Percentiles rank a stretch among this genome's conserved stretches.
phyloP scores from a whole-genome alignment of 2,797 vertebrate species.

The Taenioides sp. region DNA sequence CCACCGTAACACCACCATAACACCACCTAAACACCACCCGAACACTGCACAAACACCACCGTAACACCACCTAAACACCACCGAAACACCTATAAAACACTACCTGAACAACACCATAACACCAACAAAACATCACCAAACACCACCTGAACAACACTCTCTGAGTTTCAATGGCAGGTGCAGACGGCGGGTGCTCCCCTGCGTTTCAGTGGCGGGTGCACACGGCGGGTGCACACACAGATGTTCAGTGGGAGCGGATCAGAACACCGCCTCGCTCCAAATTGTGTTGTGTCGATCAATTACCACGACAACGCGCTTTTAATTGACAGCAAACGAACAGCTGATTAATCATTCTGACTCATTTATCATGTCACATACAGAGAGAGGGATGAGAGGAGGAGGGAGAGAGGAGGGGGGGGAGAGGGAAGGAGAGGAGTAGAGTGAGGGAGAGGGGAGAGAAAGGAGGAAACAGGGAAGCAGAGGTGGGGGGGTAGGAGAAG shows the following conservation, averaged over 20 bases:
- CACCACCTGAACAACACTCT: too few species aligned
- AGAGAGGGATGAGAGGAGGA: neutral
- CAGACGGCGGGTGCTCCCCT: too few species aligned
- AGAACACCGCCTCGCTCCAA: neutral
- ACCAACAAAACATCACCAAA: too few species aligned
- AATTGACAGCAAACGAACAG: constrained; percentile 4
- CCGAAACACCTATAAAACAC: too few species aligned
- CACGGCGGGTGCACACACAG: neutral
- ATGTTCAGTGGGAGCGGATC: constrained; percentile 7
- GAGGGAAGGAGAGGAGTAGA: neutral
- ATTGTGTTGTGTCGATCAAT: constrained; percentile 19
- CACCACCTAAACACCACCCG: too few species aligned
- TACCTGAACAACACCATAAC: too few species aligned
- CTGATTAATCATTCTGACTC: constrained; percentile 18
- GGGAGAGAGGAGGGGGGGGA: too few species aligned
- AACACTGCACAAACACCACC: too few species aligned
- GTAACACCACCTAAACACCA: too few species aligned
- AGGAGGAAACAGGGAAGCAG: neutral
- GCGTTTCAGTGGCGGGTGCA: too few species aligned
- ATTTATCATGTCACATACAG: neutral
- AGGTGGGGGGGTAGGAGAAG: neutral
- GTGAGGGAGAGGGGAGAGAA: neutral
- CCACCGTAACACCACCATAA: too few species aligned
- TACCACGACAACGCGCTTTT: constrained; percentile 7
- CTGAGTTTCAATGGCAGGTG: too few species aligned